Percentiles rank a stretch among this genome's conserved stretches.
Evolutionary conservation across 2,888 invertebrate species (phyloP).

Genomic region (Cephalotes varians): DNA sequence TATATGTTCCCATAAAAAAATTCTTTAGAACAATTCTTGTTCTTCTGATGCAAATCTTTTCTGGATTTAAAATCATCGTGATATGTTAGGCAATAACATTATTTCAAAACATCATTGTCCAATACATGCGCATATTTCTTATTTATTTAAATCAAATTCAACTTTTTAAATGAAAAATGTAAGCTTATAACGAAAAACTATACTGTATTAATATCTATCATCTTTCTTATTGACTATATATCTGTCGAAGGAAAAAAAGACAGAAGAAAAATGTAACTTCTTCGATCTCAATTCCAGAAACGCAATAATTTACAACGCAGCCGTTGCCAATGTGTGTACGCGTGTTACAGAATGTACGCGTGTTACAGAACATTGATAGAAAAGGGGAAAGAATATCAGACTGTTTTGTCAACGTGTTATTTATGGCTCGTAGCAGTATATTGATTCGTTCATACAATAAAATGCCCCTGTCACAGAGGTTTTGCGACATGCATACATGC

Average conservation of each 20-base stretch:
- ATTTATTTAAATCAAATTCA: background rate
- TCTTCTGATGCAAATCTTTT: background rate
- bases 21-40: background rate
- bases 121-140: background rate
- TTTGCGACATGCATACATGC: background rate
- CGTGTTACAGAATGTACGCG: too few relatives aligned
- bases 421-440: conserved; percentile 73
- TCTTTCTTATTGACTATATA: conserved; percentile 22
- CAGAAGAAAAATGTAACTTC: background rate
- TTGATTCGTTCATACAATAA: conserved; percentile 63
- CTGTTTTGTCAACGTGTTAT: conserved; percentile 75
- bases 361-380: conserved; percentile 37
- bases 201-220: background rate
- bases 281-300: conserved; percentile 14
- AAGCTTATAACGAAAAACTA: background rate
- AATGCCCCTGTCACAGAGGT: background rate
- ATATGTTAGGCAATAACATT: background rate
- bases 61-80: background rate
- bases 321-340: conserved; percentile 29
- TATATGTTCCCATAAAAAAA: background rate
- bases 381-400: conserved; percentile 66
- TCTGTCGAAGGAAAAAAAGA: background rate
- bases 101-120: background rate
- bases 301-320: conserved; percentile 63
- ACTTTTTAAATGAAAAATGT: background rate